phyloP scores from a whole-genome alignment of 1,140 invertebrate genomes.

The Ylistrum balloti region DNA sequence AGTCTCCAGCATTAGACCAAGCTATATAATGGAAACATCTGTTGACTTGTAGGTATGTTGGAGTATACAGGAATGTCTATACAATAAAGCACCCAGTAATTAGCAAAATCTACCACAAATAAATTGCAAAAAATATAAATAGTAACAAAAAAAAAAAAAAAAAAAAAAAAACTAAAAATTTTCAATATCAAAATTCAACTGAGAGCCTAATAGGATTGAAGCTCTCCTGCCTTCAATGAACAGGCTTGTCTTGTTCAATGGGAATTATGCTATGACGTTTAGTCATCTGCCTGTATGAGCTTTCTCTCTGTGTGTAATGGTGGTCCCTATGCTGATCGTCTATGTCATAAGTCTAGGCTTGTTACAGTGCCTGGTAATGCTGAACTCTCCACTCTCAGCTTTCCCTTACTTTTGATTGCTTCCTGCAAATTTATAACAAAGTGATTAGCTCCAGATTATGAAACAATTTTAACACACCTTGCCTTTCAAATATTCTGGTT shows the following conservation, averaged over 20 bases:
- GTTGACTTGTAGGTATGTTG: not conserved
- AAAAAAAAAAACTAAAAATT: not conserved
- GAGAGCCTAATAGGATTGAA: not conserved
- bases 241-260: not conserved
- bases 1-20: too few species aligned
- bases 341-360: not conserved
- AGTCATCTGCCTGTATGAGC: not conserved
- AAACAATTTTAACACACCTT: too few species aligned
- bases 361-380: conserved; percentile 24
- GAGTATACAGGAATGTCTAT: conserved; percentile 17
- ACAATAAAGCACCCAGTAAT: not conserved
- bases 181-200: not conserved
- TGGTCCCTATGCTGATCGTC: not conserved
- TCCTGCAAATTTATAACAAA: not conserved
- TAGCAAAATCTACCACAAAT: conserved; percentile 11
- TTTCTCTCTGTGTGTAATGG: not conserved
- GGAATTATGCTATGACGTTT: not conserved
- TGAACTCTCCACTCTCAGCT: conserved; percentile 4
- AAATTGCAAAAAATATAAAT: conserved; percentile 9
- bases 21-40: not conserved
- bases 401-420: conserved; percentile 13
- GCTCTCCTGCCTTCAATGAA: not conserved
- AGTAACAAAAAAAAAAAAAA: not conserved
- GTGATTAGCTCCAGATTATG: too few species aligned
- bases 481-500: too few species aligned